Evolutionary conservation across 2,797 vertebrate species (phyloP).

Genomic region (Enteromius thamalakanensis): DNA sequence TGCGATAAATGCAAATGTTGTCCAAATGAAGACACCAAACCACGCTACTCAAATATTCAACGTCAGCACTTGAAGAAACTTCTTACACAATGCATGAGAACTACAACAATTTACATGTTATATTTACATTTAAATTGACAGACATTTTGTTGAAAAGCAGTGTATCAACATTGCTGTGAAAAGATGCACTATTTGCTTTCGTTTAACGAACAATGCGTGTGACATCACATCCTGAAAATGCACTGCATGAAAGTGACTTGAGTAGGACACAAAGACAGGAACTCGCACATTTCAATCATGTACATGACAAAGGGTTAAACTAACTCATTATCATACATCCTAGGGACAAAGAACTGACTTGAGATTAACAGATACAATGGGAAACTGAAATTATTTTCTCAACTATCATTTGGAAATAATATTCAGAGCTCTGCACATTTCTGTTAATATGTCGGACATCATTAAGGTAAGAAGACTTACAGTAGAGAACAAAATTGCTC

Average conservation of each 20-base stretch:
- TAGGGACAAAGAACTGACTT: neutral
- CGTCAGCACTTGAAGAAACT: slow-evolving; percentile 26
- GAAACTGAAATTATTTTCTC: neutral
- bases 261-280: slow-evolving; percentile 7
- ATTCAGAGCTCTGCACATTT: slow-evolving; percentile 6
- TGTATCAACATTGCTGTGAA: neutral
- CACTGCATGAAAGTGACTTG: slow-evolving; percentile 5
- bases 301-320: neutral
- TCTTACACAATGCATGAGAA: slow-evolving; percentile 45
- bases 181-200: neutral
- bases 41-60: slow-evolving; percentile 43
- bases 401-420: neutral
- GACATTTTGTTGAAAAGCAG: slow-evolving; percentile 15
- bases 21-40: slow-evolving; percentile 55
- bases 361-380: neutral
- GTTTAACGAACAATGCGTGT: neutral
- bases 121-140: slow-evolving; percentile 34
- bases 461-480: neutral
- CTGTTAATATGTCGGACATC: slow-evolving; percentile 16
- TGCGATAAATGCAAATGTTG: slow-evolving; percentile 38
- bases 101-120: slow-evolving; percentile 43
- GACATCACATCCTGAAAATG: slow-evolving; percentile 16
- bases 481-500: slow-evolving; percentile 2
- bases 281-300: slow-evolving; percentile 18
- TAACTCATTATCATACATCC: neutral